A percentile compares a stretch with the other conserved stretches of the same genome.
phyloP scores from a whole-genome alignment of 2,113 vertebrate genomes.

The Diadophis punctatus region DNA sequence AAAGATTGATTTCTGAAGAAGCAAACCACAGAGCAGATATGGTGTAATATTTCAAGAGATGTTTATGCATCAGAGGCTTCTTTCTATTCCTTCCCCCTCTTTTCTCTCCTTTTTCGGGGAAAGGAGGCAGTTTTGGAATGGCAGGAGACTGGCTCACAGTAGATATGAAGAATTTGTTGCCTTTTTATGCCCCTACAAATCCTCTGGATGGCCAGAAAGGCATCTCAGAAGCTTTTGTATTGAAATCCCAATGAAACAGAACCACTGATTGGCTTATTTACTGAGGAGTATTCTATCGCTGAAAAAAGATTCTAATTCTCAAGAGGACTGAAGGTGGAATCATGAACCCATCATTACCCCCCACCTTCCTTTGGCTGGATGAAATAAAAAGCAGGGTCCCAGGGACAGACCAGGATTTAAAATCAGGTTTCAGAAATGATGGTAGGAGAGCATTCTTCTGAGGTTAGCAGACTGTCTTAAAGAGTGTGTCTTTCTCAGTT shows the following conservation, averaged over 20 bases:
- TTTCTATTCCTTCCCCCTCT: neutral
- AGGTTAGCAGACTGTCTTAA: neutral
- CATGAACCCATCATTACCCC: neutral
- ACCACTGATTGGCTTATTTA: neutral
- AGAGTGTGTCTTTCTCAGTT: neutral
- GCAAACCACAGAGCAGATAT: neutral
- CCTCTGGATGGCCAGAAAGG: neutral
- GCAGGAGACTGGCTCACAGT: neutral
- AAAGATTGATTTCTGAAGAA: constrained; percentile 15
- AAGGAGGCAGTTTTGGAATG: neutral
- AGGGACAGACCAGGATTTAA: neutral
- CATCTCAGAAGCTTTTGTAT: neutral
- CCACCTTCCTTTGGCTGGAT: neutral
- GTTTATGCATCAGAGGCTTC: constrained; percentile 22
- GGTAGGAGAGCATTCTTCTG: neutral
- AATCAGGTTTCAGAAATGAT: neutral
- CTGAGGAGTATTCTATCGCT: neutral
- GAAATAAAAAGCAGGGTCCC: neutral
- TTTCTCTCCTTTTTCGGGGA: neutral
- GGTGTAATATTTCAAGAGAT: constrained; percentile 7
- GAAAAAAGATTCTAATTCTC: neutral
- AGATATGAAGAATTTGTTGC: constrained; percentile 14
- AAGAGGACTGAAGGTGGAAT: neutral
- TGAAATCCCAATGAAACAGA: neutral
- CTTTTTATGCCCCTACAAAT: neutral